phyloP scores from a whole-genome alignment of 2,113 vertebrate species.

The Cnemophilus loriae region DNA sequence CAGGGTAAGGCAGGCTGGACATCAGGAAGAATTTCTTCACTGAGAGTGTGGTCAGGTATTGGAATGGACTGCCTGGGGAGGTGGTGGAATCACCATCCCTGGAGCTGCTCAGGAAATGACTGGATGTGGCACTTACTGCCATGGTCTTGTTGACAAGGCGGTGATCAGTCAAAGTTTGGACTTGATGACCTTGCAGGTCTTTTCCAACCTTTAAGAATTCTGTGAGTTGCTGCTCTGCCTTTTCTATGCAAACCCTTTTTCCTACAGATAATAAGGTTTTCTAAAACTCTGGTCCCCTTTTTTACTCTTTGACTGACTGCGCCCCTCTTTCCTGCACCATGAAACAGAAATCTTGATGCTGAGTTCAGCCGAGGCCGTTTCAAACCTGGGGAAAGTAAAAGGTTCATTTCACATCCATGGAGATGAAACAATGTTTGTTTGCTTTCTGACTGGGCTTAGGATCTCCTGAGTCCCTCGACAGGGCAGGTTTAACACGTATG shows the following conservation, averaged over 20 bases:
- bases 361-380: not conserved
- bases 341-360: not conserved
- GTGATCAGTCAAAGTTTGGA: not conserved
- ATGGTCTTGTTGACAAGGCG: not conserved
- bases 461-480: not conserved
- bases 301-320: not conserved
- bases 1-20: not conserved
- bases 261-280: not conserved
- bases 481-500: not conserved
- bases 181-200: not conserved
- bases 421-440: not conserved
- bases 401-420: not conserved
- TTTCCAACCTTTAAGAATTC: not conserved
- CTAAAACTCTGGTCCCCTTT: not conserved
- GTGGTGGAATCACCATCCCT: not conserved
- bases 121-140: not conserved
- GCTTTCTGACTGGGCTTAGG: not conserved
- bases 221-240: not conserved
- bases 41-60: not conserved
- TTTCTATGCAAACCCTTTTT: not conserved
- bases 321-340: rapidly evolving
- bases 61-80: not conserved
- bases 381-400: not conserved
- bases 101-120: not conserved
- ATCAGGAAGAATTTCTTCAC: not conserved